Conservation (phyloP, 2,113 vertebrate species). For the Vombatus ursinus region DNA sequence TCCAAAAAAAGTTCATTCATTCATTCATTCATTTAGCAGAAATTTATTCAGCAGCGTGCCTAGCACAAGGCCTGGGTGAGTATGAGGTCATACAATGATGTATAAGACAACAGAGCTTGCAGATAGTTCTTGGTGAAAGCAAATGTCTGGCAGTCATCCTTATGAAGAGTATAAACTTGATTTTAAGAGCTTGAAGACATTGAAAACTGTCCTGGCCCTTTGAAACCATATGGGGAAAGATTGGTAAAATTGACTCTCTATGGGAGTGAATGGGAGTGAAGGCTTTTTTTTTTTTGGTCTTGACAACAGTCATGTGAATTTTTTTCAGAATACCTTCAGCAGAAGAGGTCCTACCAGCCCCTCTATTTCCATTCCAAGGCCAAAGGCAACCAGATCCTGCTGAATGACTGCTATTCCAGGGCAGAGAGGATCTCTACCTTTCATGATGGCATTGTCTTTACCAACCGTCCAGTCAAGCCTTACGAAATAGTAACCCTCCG, state of each 20-base stretch:
- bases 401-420: constrained; percentile 66
- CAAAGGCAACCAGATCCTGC: constrained; percentile 79
- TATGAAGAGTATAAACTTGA: background rate
- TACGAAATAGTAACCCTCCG: constrained; percentile 83
- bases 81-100: background rate
- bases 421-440: constrained; percentile 81
- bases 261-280: background rate
- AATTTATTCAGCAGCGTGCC: background rate
- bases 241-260: background rate
- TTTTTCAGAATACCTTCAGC: background rate
- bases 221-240: background rate
- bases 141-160: background rate
- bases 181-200: background rate
- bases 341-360: constrained; percentile 54
- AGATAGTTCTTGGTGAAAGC: background rate
- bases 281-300: background rate
- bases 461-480: constrained; percentile 80
- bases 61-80: background rate
- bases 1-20: background rate
- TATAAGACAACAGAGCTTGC: background rate
- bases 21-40: background rate
- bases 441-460: constrained; percentile 87
- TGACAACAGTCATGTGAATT: background rate
- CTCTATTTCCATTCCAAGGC: constrained; percentile 84
- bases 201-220: background rate